phyloP scores from a whole-genome alignment of 2,888 invertebrate genomes.

The Melanostoma scalare region DNA sequence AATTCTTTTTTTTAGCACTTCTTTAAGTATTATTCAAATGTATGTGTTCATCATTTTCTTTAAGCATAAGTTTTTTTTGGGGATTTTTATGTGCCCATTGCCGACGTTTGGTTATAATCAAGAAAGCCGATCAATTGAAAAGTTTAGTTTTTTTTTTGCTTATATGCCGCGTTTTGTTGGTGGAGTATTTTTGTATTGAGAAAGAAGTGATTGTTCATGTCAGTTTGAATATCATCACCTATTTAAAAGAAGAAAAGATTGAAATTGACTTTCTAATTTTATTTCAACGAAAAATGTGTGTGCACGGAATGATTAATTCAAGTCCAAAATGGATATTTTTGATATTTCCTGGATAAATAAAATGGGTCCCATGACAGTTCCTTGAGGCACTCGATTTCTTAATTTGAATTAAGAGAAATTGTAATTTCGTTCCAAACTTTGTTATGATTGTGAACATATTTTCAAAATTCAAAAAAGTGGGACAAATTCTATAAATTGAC shows the following conservation, averaged over 20 bases:
- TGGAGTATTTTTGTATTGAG: conserved; percentile 8
- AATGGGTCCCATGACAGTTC: conserved; percentile 3
- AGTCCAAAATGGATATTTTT: neutral
- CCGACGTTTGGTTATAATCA: conserved; percentile 1
- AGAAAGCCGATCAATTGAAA: conserved; percentile 15
- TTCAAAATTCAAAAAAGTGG: too few relatives aligned
- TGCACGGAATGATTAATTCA: neutral
- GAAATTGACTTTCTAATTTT: conserved; percentile 48
- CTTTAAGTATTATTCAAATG: too few relatives aligned
- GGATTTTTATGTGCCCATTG: conserved; percentile 19
- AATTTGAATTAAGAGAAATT: too few relatives aligned
- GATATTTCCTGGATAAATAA: neutral
- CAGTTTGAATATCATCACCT: conserved; percentile 37
- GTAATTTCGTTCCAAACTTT: too few relatives aligned
- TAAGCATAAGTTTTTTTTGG: conserved; percentile 12
- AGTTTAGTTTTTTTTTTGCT: neutral
- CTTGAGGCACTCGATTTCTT: conserved; percentile 4
- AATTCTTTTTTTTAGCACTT: conserved; percentile 3
- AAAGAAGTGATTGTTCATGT: conserved; percentile 37
- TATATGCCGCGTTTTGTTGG: too few relatives aligned
- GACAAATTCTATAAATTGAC: too few relatives aligned
- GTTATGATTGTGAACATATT: too few relatives aligned
- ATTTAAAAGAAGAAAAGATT: neutral
- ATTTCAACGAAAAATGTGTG: neutral
- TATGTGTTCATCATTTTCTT: conserved; percentile 11